Percentiles rank a stretch among this genome's conserved stretches.
Conservation (phyloP, 2,113 vertebrate species). For the Phaetusa simplex region DNA sequence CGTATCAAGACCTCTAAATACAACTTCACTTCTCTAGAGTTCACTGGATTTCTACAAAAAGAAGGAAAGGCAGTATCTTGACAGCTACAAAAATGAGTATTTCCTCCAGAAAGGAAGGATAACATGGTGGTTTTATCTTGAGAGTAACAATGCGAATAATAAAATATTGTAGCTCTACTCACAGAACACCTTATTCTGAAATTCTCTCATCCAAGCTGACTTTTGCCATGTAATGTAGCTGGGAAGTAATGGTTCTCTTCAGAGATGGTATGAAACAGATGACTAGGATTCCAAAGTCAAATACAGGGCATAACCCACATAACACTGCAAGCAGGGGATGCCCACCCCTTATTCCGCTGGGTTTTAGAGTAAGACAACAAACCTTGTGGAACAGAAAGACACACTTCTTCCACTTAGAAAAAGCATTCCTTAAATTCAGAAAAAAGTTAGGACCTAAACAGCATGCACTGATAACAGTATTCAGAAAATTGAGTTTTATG, state of each 20-base stretch:
- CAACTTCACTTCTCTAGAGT: background rate
- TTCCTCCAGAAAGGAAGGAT: background rate
- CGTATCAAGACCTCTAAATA: background rate
- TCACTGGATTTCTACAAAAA: background rate
- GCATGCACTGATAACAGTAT: background rate
- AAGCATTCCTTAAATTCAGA: background rate
- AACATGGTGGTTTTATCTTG: background rate
- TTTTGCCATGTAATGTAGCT: background rate
- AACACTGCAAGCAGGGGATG: background rate
- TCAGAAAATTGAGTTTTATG: background rate
- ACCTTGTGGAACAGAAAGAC: background rate
- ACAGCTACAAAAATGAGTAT: background rate
- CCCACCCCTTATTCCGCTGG: background rate
- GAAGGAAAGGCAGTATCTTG: background rate
- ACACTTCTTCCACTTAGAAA: background rate
- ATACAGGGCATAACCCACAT: background rate
- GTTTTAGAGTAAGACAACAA: background rate
- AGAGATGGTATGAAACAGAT: background rate
- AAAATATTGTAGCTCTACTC: background rate
- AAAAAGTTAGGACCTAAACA: background rate
- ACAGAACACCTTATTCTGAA: background rate
- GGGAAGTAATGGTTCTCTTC: background rate
- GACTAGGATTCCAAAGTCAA: background rate
- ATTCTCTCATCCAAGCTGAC: background rate
- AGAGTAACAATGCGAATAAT: background rate